Evolutionary conservation across 2,113 vertebrate genomes (phyloP).

Genomic region (Hoplias malabaricus): DNA sequence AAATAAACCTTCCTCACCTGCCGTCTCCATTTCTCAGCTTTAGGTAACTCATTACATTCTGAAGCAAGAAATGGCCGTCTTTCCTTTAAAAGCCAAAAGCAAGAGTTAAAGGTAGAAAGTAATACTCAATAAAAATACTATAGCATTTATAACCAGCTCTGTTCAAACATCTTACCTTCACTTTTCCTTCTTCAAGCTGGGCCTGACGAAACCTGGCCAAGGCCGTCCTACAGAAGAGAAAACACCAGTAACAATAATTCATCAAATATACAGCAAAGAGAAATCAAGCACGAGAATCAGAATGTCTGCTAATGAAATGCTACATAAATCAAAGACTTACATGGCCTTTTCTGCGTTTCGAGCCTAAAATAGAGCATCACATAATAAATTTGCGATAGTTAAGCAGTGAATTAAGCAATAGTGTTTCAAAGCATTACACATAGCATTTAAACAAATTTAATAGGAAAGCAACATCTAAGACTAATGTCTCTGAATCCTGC

Average conservation of each 20-base stretch:
- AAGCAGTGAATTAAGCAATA: background rate
- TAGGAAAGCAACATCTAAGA: no score
- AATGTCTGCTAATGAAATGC: background rate
- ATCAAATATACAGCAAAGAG: background rate
- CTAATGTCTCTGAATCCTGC: no score
- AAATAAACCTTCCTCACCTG: slow-evolving; percentile 73
- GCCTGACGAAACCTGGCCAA: slow-evolving; percentile 96
- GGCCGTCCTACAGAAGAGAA: slow-evolving; percentile 82
- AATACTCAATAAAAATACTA: background rate
- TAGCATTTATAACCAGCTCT: no score
- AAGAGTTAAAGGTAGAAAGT: background rate
- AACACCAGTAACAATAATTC: background rate
- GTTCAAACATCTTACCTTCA: slow-evolving; percentile 78
- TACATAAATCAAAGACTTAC: slow-evolving; percentile 73
- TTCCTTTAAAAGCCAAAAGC: slow-evolving; percentile 72
- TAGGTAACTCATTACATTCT: slow-evolving; percentile 91
- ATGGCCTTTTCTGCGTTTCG: slow-evolving; percentile 95
- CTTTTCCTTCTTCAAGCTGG: slow-evolving; percentile 92
- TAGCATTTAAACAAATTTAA: no score
- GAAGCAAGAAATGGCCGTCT: slow-evolving; percentile 93
- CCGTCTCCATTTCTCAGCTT: slow-evolving; percentile 96
- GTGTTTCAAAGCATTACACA: background rate
- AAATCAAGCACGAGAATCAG: background rate
- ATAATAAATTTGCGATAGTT: background rate
- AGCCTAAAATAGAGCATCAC: slow-evolving; percentile 72